These are phyloP conservation scores for Syngnathus rostellatus DNA, from an alignment of 2,797 vertebrate genomes.

Conservation along the genomic window DNA sequence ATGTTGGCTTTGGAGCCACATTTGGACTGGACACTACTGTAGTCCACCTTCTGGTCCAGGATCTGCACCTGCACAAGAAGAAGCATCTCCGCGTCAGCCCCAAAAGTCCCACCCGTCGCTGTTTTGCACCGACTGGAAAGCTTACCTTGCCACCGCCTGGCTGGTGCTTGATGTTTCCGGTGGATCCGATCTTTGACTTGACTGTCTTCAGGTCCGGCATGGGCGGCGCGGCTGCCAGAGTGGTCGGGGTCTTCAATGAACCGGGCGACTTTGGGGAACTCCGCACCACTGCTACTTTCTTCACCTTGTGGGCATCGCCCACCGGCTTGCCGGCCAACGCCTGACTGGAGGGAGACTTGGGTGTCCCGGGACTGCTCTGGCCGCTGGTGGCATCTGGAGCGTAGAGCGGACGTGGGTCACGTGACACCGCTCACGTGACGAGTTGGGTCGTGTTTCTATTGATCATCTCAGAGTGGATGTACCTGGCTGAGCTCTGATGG, in stretches of 20 bases:
- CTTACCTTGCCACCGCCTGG: slow-evolving; percentile 89
- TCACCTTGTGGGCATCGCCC: slow-evolving; percentile 80
- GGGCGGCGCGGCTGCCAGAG: slow-evolving; percentile 51
- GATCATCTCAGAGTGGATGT: background rate
- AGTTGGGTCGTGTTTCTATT: background rate
- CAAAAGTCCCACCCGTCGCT: background rate
- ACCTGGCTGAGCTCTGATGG: slow-evolving; percentile 75
- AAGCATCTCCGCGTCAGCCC: background rate
- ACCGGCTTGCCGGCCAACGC: slow-evolving; percentile 73
- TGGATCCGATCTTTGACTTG: slow-evolving; percentile 90
- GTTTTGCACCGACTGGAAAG: too few species aligned
- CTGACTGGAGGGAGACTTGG: slow-evolving; percentile 82
- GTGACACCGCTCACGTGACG: background rate
- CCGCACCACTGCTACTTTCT: slow-evolving; percentile 91
- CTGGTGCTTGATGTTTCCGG: slow-evolving; percentile 91
- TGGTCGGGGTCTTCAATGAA: slow-evolving; percentile 79
- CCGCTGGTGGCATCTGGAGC: slow-evolving; percentile 77
- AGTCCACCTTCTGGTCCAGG: slow-evolving; percentile 83
- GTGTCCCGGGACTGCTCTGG: slow-evolving; percentile 88
- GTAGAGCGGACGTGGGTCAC: background rate
- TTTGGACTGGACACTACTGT: slow-evolving; percentile 82
- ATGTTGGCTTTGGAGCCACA: slow-evolving; percentile 90
- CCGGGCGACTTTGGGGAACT: slow-evolving; percentile 89
- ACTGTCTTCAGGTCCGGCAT: slow-evolving; percentile 90
- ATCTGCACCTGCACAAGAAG: slow-evolving; percentile 74